These are phyloP conservation scores for Apotomis betuletana DNA, from an alignment of 2,888 invertebrate genomes.

Conservation along the genomic window DNA sequence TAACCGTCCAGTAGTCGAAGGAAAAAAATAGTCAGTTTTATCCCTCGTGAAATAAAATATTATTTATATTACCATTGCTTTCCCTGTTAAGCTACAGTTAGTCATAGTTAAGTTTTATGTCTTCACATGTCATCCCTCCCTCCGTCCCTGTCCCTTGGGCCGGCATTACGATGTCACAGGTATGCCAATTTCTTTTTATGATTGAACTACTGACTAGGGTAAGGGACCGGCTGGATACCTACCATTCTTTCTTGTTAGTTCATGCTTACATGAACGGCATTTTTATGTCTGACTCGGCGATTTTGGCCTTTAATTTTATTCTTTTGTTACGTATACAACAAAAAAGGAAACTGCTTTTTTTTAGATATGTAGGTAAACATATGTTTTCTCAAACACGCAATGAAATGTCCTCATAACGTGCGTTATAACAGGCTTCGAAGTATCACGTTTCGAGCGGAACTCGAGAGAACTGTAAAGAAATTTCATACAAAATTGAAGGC, in stretches of 20 bases:
- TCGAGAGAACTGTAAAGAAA: too few relatives aligned
- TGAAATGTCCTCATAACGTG: too few relatives aligned
- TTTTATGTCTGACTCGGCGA: not conserved
- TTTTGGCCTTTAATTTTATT: not conserved
- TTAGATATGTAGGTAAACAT: not conserved
- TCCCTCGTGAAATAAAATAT: constrained; percentile 1
- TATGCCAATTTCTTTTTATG: constrained; percentile 77
- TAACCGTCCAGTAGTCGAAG: too few relatives aligned
- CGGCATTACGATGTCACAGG: constrained; percentile 71
- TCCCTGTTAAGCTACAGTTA: constrained; percentile 60
- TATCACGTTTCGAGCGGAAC: too few relatives aligned
- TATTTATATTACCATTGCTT: constrained; percentile 40
- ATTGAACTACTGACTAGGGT: constrained; percentile 51
- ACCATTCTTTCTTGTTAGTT: constrained; percentile 31
- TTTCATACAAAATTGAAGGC: too few relatives aligned
- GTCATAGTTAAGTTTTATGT: constrained; percentile 60
- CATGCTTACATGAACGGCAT: constrained; percentile 10
- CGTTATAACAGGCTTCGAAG: too few relatives aligned
- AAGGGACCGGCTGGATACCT: constrained; percentile 24
- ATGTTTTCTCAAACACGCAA: not conserved
- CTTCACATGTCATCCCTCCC: constrained; percentile 63
- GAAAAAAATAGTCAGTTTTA: not conserved
- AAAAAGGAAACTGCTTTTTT: too few relatives aligned
- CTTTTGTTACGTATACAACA: not conserved
- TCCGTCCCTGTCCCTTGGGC: constrained; percentile 58